phyloP scores from a whole-genome alignment of 2,113 vertebrate species.

The Grallaria varia region DNA sequence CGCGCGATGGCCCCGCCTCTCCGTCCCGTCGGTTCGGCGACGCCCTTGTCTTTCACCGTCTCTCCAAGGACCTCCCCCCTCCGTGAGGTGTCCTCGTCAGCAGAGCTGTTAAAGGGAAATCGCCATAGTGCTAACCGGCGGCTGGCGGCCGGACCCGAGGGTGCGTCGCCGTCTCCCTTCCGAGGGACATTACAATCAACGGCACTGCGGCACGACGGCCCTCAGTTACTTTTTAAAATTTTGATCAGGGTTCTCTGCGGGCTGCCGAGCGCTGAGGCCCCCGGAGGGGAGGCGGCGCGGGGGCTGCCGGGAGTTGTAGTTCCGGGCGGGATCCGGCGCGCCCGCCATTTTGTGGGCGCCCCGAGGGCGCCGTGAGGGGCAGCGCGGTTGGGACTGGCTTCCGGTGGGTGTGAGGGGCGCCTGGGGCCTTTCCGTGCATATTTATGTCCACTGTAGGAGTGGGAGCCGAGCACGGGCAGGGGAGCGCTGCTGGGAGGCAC shows the following conservation, averaged over 20 bases:
- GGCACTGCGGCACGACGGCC: fast-evolving
- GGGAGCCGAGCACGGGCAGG: not conserved
- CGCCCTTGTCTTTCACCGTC: not conserved
- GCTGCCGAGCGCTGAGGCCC: not conserved
- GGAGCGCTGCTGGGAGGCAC: not conserved
- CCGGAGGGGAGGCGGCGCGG: not conserved
- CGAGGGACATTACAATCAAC: not conserved
- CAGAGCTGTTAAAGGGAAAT: not conserved
- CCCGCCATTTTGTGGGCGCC: not conserved
- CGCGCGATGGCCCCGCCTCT: fast-evolving
- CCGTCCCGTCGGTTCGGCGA: not conserved
- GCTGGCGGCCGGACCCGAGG: not conserved
- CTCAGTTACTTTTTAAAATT: not conserved
- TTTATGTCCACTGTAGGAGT: not conserved
- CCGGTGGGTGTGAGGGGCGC: not conserved
- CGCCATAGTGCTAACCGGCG: fast-evolving
- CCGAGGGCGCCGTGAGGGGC: not conserved
- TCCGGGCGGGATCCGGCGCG: fast-evolving
- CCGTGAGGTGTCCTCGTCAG: not conserved
- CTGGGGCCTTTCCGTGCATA: fast-evolving
- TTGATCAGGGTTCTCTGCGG: not conserved
- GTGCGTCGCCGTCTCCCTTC: not conserved
- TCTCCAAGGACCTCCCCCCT: not conserved
- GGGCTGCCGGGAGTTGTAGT: slow-evolving; percentile 18
- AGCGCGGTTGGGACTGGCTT: fast-evolving